phyloP scores from a whole-genome alignment of 2,797 vertebrate genomes.

The Acanthiza pusilla region DNA sequence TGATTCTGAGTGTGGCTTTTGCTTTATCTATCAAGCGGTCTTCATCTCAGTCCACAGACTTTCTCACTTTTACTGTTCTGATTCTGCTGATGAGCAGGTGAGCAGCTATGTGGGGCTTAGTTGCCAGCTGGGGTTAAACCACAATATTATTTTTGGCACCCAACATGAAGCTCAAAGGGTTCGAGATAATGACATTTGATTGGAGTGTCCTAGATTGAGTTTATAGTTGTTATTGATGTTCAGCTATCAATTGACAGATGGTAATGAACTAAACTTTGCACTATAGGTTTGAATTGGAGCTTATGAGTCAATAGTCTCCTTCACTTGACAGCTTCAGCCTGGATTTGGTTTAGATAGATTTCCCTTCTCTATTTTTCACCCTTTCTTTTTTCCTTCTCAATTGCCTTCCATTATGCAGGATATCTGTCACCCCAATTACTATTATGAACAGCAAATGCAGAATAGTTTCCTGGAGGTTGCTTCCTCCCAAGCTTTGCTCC shows the following conservation, averaged over 20 bases:
- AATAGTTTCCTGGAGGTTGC: background rate
- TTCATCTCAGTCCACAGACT: background rate
- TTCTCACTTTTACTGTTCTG: background rate
- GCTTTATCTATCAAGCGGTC: background rate
- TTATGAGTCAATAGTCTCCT: background rate
- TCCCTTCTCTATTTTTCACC: background rate
- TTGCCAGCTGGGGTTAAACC: background rate
- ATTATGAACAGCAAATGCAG: background rate
- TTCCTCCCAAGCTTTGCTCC: background rate
- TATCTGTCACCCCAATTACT: background rate
- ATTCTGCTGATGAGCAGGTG: background rate
- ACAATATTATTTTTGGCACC: background rate
- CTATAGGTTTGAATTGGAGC: background rate
- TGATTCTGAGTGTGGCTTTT: background rate
- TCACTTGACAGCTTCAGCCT: background rate
- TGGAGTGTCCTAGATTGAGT: background rate
- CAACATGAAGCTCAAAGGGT: background rate
- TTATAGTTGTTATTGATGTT: background rate
- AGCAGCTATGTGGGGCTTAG: background rate
- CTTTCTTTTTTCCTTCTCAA: background rate
- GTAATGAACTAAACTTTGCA: background rate
- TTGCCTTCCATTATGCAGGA: background rate
- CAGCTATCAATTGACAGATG: background rate
- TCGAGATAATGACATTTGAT: background rate
- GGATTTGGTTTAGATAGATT: background rate